Conservation (phyloP, 2,113 vertebrate genomes). For the Apteryx owenii region DNA sequence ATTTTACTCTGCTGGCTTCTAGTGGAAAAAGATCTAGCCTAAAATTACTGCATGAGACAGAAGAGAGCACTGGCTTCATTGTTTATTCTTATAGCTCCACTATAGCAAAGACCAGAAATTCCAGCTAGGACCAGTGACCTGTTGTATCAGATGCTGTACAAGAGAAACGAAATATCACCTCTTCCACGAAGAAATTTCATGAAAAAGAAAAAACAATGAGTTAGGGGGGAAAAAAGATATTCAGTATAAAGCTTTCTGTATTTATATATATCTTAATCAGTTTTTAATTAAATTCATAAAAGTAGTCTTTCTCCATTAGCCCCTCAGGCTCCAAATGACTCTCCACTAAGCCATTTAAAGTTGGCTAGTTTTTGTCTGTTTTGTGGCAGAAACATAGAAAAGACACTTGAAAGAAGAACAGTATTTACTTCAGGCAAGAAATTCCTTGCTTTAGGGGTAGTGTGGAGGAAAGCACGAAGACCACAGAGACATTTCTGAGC, state of each 20-base stretch:
- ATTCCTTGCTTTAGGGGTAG: constrained; percentile 33
- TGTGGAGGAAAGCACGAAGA: not conserved
- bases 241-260: not conserved
- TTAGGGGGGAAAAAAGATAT: not conserved
- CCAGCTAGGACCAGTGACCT: not conserved
- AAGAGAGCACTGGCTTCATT: not conserved
- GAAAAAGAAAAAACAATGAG: not conserved
- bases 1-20: not conserved
- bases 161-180: not conserved
- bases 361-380: constrained; percentile 54
- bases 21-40: not conserved
- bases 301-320: not conserved
- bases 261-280: constrained; percentile 19
- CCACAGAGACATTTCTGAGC: not conserved
- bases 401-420: constrained; percentile 46
- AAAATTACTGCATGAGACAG: not conserved
- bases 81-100: not conserved
- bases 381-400: constrained; percentile 51
- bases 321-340: constrained; percentile 28
- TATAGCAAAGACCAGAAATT: not conserved
- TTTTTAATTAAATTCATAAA: constrained; percentile 28
- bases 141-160: not conserved
- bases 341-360: constrained; percentile 37
- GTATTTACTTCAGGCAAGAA: constrained; percentile 34
- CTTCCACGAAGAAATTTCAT: not conserved